Evolutionary conservation across 2,888 invertebrate species (phyloP).

Genomic region (Tinea semifulvella): DNA sequence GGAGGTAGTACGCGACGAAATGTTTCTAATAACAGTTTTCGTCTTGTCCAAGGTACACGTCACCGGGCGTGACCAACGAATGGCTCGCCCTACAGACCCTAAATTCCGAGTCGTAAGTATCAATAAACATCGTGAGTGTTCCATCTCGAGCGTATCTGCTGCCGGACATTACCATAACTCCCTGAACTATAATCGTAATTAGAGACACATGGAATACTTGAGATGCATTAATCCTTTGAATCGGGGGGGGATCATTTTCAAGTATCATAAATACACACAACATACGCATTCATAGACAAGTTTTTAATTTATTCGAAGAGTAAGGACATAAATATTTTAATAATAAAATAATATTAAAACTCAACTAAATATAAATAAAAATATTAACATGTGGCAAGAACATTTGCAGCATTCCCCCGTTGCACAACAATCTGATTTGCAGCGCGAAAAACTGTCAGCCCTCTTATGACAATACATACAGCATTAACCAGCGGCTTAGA

Average conservation of each 20-base stretch:
- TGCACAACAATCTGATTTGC: too few species aligned
- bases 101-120: constrained; percentile 66
- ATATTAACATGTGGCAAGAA: too few species aligned
- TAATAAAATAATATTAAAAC: too few species aligned
- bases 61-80: constrained; percentile 66
- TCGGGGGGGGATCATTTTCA: constrained; percentile 8
- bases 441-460: too few species aligned
- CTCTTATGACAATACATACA: too few species aligned
- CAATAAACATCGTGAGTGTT: constrained; percentile 39
- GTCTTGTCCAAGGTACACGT: constrained; percentile 68
- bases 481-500: too few species aligned
- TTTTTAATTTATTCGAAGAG: too few species aligned
- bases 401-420: too few species aligned
- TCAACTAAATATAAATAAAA: too few species aligned
- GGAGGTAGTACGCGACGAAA: constrained; percentile 30
- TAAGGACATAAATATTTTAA: too few species aligned
- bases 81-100: constrained; percentile 68
- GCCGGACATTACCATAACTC: constrained; percentile 61
- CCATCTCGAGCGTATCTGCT: constrained; percentile 36
- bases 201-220: constrained; percentile 50
- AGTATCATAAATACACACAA: constrained; percentile 12
- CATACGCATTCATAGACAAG: constrained; percentile 5
- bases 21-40: constrained; percentile 63
- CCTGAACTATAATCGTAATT: constrained; percentile 56
- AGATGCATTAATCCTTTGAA: constrained; percentile 56